Percentiles rank a stretch among this genome's conserved stretches.
Conservation (phyloP, 2,113 vertebrate genomes). For the Sander vitreus region DNA sequence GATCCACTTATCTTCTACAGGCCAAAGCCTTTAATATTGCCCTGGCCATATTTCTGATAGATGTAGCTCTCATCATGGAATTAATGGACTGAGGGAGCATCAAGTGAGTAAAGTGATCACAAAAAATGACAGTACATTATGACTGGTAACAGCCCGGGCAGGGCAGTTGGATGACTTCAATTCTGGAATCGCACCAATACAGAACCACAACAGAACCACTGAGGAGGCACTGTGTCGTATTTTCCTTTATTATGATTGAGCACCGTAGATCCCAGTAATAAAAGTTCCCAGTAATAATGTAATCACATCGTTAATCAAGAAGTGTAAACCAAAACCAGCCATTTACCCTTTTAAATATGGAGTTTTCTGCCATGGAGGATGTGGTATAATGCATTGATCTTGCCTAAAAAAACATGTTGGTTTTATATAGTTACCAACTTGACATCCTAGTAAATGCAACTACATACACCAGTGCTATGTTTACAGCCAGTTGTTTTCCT, state of each 20-base stretch:
- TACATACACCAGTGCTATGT: conserved; percentile 32
- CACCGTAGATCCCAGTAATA: conserved; percentile 10
- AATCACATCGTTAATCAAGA: conserved; percentile 61
- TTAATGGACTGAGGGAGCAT: conserved; percentile 36
- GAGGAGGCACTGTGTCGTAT: neutral
- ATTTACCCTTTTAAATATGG: conserved; percentile 53
- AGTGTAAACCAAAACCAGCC: conserved; percentile 47
- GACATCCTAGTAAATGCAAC: conserved; percentile 37
- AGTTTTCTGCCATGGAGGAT: conserved; percentile 14
- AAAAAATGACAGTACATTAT: conserved; percentile 46
- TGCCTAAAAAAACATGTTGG: conserved; percentile 22
- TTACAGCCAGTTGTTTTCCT: conserved; percentile 31
- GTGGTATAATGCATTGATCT: conserved; percentile 36
- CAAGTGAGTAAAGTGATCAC: conserved; percentile 38
- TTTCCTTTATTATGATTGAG: conserved; percentile 38
- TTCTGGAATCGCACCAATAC: conserved; percentile 36
- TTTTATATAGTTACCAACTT: conserved; percentile 52
- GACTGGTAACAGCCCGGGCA: conserved; percentile 18
- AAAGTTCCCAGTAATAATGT: conserved; percentile 18
- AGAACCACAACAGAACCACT: conserved; percentile 17
- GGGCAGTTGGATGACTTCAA: conserved; percentile 27
- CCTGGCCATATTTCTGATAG: conserved; percentile 18
- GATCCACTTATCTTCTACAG: neutral
- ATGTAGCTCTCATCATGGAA: conserved; percentile 23
- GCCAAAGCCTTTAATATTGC: conserved; percentile 25